phyloP scores from a whole-genome alignment of 2,797 vertebrate species.

The Spondyliosoma cantharus region DNA sequence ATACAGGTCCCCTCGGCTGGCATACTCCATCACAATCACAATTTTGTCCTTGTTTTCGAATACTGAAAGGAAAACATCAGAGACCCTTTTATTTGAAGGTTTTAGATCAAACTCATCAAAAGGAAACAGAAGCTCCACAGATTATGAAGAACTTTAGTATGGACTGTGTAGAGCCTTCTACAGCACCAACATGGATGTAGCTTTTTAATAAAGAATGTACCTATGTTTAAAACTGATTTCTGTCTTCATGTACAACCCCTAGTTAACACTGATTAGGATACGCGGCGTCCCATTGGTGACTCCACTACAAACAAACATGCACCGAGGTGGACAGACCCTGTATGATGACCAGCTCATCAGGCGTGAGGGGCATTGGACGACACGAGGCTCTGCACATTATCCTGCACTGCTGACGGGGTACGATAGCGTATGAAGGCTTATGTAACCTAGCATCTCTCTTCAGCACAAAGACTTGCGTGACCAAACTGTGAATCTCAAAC shows the following conservation, averaged over 20 bases:
- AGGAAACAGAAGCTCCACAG: background rate
- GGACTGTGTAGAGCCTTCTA: background rate
- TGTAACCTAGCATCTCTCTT: slow-evolving; percentile 57
- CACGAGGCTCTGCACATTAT: slow-evolving; percentile 55
- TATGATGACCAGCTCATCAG: slow-evolving; percentile 51
- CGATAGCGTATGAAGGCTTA: slow-evolving; percentile 47
- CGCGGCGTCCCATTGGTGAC: slow-evolving; percentile 8
- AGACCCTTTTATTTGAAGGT: background rate
- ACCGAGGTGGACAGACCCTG: slow-evolving; percentile 42
- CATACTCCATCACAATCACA: slow-evolving; percentile 98
- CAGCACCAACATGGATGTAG: background rate
- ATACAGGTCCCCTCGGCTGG: slow-evolving; percentile 93
- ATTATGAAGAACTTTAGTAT: background rate
- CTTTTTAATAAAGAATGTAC: background rate
- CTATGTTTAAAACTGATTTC: background rate
- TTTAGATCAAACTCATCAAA: background rate
- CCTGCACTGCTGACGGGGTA: slow-evolving; percentile 24
- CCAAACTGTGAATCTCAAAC: slow-evolving; percentile 56
- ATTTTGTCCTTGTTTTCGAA: slow-evolving; percentile 99
- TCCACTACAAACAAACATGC: slow-evolving; percentile 34
- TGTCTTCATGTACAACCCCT: background rate
- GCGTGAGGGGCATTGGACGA: slow-evolving; percentile 47
- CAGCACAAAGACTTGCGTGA: slow-evolving; percentile 77
- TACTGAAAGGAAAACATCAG: slow-evolving; percentile 80
- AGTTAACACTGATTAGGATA: slow-evolving; percentile 4